Evolutionary conservation across 1,140 invertebrate species (phyloP), one percentile per base, ranked within the genome.

Genomic region (Scaptomyza graminum): DNA sequence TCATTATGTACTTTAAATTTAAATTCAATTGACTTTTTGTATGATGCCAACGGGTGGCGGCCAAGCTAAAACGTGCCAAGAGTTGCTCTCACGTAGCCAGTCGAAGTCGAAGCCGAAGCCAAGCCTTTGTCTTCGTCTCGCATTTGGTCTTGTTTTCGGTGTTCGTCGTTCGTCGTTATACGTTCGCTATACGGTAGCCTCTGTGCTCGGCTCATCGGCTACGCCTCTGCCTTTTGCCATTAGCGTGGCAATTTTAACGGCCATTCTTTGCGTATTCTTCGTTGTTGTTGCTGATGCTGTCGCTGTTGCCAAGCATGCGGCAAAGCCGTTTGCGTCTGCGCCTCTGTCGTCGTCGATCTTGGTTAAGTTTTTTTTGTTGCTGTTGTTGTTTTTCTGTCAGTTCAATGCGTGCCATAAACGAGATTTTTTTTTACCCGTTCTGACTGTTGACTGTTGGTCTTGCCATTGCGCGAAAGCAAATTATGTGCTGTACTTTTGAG

Each of bases 11-110:
- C 83, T 88, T 88, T 88, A 88, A 88, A 88, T 88, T 88, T 88
- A 88, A 88, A 88, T 88, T 88, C 83, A 88, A 88, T 88, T 88
- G 83, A 88, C 83, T 88, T 88, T 79, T 83, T 88, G 88, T 88
- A 88, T 88, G 83, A 88, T 88, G 83, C 76, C 83, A 88, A 88
- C 83, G 84, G 82, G 79, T 83, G 76, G 77, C 83, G 83, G 62
- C 83, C 76, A 88, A 83, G 84, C 79, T 79, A 83, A 79, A 85
- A 83, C 74, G 78, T 74, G 71, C 74, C 61, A 69, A 76, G 64
- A 76, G 63, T 63, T 66, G 57, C 49, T 69, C 77, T 75, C 79
- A 83, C 77, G 79, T 81, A 83, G 75, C 57, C 51, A 31, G 8
- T 4, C 25, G 50, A 18, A 18, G 18, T 3, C 18, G 3, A 18